These are phyloP conservation scores for Bicyclus anynana DNA, from an alignment of 1,140 invertebrate genomes.

Conservation along the genomic window DNA sequence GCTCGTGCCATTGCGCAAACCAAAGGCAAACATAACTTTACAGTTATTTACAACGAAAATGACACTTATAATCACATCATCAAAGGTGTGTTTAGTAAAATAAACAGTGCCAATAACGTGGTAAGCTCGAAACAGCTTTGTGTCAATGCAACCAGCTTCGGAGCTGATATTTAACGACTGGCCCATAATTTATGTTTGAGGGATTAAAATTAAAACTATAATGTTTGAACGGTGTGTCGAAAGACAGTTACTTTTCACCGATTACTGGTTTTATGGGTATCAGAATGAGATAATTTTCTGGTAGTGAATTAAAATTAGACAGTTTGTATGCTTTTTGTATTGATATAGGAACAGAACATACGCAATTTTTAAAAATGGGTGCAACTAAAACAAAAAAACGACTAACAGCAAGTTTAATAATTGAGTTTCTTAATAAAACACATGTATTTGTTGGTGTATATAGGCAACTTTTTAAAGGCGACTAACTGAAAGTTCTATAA, in stretches of 20 bases:
- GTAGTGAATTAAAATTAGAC: constrained; percentile 4
- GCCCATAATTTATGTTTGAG: constrained; percentile 56
- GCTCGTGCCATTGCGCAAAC: constrained; percentile 49
- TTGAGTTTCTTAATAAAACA: too few species aligned
- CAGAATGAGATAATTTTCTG: constrained; percentile 6
- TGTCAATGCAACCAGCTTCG: constrained; percentile 52
- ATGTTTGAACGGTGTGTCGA: constrained; percentile 45
- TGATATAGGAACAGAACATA: too few species aligned
- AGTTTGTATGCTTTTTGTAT: constrained; percentile 2
- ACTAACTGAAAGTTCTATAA: too few species aligned
- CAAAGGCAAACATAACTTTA: constrained; percentile 23
- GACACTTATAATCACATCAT: constrained; percentile 20
- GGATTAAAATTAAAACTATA: constrained; percentile 68
- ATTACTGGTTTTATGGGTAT: constrained; percentile 22
- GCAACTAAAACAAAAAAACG: too few species aligned
- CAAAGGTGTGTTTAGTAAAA: constrained; percentile 27
- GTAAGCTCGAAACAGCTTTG: constrained; percentile 43
- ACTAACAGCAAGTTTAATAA: too few species aligned
- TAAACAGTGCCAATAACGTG: constrained; percentile 25
- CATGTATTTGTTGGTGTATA: too few species aligned
- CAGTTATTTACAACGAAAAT: constrained; percentile 21
- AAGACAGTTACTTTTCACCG: constrained; percentile 37
- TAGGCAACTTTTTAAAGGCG: too few species aligned
- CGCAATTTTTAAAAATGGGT: too few species aligned
- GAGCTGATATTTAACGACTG: constrained; percentile 63